phyloP scores from a whole-genome alignment of 2,113 vertebrate genomes.

The Cairina moschata region DNA sequence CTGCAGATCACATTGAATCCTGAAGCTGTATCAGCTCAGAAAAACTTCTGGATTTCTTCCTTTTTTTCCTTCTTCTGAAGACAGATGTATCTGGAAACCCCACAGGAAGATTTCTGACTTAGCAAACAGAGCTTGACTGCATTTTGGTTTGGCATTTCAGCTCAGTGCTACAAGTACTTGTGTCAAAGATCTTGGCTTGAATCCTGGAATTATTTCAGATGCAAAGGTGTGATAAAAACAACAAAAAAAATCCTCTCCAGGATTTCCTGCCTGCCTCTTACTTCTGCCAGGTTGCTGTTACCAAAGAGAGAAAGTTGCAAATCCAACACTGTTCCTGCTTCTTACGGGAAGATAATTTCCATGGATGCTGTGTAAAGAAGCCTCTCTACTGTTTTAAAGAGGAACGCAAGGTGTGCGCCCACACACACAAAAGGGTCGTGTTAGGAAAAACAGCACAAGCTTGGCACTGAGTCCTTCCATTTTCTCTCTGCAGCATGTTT shows the following conservation, averaged over 20 bases:
- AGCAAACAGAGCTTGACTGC: neutral
- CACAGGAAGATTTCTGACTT: constrained; percentile 20
- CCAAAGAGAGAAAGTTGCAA: neutral
- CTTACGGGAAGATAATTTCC: neutral
- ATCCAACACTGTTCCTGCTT: neutral
- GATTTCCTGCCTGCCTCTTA: constrained; percentile 11
- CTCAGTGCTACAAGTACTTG: constrained; percentile 9
- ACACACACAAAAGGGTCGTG: neutral
- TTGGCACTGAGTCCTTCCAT: neutral
- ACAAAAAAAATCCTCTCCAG: constrained; percentile 3
- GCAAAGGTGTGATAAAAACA: neutral
- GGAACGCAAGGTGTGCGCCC: neutral
- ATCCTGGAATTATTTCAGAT: constrained; percentile 60
- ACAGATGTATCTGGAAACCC: neutral
- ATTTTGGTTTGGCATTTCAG: constrained; percentile 41
- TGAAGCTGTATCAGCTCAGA: neutral
- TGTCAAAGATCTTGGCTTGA: constrained; percentile 55
- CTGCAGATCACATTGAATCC: constrained; percentile 8
- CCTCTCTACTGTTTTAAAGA: neutral
- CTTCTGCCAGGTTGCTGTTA: constrained; percentile 31
- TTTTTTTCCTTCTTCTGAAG: neutral
- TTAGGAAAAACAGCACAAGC: neutral
- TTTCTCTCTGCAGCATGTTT: neutral
- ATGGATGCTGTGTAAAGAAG: neutral
- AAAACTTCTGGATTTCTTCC: constrained; percentile 29